Evolutionary conservation across 2,888 invertebrate species (phyloP).

Genomic region (Apeira syringaria): DNA sequence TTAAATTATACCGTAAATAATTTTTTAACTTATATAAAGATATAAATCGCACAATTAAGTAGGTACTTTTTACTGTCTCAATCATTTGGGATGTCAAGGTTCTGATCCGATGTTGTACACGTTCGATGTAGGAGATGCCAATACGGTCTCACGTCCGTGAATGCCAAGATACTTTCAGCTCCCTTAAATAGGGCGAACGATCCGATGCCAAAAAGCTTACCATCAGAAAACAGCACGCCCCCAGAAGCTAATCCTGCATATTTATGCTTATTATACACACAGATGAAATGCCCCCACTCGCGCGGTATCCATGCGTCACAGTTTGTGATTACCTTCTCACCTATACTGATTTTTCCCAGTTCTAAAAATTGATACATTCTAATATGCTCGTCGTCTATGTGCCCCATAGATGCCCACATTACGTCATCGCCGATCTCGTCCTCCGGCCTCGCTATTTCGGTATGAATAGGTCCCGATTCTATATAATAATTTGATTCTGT

Average conservation of each 20-base stretch:
- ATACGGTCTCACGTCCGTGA: neutral
- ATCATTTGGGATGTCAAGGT: no score
- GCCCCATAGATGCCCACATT: neutral
- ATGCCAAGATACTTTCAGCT: neutral
- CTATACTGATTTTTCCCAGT: neutral
- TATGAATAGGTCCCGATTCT: neutral
- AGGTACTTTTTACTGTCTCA: no score
- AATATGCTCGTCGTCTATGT: neutral
- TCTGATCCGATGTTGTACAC: neutral
- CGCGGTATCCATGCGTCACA: constrained; percentile 19
- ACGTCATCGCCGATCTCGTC: neutral
- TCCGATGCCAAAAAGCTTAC: constrained; percentile 11
- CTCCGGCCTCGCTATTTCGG: neutral
- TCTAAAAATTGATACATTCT: neutral
- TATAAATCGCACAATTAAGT: no score
- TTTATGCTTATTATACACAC: constrained; percentile 6
- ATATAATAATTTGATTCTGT: neutral
- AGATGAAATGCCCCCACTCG: constrained; percentile 24
- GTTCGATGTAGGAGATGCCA: neutral
- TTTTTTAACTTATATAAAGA: no score
- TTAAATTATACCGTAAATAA: no score
- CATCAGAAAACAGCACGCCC: constrained; percentile 7
- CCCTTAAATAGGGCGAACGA: constrained; percentile 4
- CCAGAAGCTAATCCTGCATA: constrained; percentile 16
- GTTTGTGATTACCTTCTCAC: neutral